Evolutionary conservation across 2,113 vertebrate species (phyloP).

Genomic region (Tragelaphus buxtoni): DNA sequence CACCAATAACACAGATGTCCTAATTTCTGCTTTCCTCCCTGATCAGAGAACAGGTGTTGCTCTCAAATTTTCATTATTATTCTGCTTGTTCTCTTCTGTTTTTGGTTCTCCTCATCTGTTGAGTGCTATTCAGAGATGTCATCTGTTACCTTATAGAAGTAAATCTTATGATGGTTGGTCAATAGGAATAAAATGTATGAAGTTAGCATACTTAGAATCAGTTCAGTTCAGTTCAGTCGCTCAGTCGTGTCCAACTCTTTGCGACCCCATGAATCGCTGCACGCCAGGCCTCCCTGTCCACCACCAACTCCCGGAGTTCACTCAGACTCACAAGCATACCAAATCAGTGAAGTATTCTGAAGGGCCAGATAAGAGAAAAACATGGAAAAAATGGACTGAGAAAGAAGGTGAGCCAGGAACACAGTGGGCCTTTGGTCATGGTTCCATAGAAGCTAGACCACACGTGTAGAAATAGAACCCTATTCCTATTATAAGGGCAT

Average conservation of each 20-base stretch:
- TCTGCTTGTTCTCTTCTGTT: neutral
- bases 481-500: accelerated
- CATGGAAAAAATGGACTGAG: neutral
- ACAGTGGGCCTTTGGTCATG: neutral
- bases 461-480: accelerated
- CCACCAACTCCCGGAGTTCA: no score
- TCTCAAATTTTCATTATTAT: neutral
- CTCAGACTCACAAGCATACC: neutral
- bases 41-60: neutral
- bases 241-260: no score
- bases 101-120: neutral
- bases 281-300: no score
- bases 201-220: neutral
- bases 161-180: neutral
- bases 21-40: neutral
- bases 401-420: neutral
- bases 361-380: neutral
- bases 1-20: no score
- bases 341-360: neutral
- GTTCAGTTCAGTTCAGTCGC: no score
- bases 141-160: neutral
- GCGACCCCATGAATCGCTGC: no score
- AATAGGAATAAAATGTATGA: neutral
- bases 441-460: neutral
- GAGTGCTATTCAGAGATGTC: neutral